phyloP scores from a whole-genome alignment of 37 sponge, comb jelly and placozoan genomes.

The Halisarca cf. caerulea region DNA sequence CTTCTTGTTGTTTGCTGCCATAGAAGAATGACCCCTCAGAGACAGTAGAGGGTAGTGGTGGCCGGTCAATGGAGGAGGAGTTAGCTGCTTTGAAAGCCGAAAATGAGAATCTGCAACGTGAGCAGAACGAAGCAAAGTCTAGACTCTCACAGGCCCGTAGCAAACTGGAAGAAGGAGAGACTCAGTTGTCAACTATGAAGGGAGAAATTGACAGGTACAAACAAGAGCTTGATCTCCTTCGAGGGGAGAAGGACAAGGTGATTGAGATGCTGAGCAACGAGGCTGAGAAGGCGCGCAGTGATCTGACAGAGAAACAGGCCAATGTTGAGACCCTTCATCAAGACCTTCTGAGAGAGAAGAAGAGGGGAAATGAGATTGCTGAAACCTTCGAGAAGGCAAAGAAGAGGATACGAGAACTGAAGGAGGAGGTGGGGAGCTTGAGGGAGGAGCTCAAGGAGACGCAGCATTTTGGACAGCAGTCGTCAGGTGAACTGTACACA shows the following conservation, averaged over 20 bases:
- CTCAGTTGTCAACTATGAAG: background rate
- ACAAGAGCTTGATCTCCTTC: conserved; percentile 21
- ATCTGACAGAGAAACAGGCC: conserved; percentile 28
- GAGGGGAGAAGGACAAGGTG: conserved; percentile 25
- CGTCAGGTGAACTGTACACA: background rate
- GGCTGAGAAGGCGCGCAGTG: conserved; percentile 29
- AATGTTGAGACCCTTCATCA: background rate
- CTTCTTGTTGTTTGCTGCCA: too few species aligned
- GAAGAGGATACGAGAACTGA: background rate
- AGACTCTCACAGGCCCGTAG: background rate
- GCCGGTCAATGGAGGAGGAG: background rate
- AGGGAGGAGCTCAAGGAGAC: background rate
- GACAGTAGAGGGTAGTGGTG: background rate
- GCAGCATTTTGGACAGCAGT: background rate
- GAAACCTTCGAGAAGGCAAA: background rate
- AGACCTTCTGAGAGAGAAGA: background rate
- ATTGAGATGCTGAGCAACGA: conserved; percentile 40
- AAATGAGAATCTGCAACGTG: background rate
- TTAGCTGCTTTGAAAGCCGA: background rate
- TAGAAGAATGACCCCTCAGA: too few species aligned
- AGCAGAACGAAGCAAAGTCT: background rate
- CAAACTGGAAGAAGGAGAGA: background rate
- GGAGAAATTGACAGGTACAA: background rate
- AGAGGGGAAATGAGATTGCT: background rate
- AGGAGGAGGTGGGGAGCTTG: conserved; percentile 21